A percentile compares a stretch with the other conserved stretches of the same genome.
Evolutionary conservation across 2,113 vertebrate genomes (phyloP).

Genomic region (Semicossyphus pulcher): DNA sequence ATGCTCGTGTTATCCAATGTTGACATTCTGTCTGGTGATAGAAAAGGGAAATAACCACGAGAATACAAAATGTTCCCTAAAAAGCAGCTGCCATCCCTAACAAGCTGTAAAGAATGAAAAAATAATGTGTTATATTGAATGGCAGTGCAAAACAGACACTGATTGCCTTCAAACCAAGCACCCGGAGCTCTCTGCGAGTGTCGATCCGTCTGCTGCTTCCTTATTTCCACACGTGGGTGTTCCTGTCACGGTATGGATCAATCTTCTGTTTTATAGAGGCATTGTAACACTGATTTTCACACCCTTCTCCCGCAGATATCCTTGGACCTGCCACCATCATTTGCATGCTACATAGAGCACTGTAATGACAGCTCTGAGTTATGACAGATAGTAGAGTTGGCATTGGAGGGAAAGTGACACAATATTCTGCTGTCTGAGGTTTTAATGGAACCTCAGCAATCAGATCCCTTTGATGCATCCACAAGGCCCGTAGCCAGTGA

Average conservation of each 20-base stretch:
- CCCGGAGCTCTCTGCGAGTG: background rate
- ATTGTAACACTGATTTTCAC: conserved; percentile 25
- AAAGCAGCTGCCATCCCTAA: background rate
- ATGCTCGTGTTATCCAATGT: too few species aligned
- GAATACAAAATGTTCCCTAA: background rate
- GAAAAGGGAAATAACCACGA: background rate
- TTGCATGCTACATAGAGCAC: conserved; percentile 47
- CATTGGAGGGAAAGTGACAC: conserved; percentile 64
- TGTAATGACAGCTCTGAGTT: conserved; percentile 65
- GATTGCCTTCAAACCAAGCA: conserved; percentile 4
- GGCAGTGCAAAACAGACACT: conserved; percentile 1
- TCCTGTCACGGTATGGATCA: conserved; percentile 34
- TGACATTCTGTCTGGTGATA: too few species aligned
- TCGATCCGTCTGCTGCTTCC: conserved; percentile 3
- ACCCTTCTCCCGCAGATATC: conserved; percentile 16
- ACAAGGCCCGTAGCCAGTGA: conserved; percentile 41
- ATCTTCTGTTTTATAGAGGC: conserved; percentile 21
- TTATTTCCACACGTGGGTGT: conserved; percentile 38
- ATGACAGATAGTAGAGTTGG: conserved; percentile 59
- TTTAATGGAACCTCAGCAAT: conserved; percentile 72
- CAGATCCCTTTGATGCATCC: conserved; percentile 58
- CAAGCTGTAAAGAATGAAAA: background rate
- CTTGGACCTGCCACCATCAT: conserved; percentile 38
- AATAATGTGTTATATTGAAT: background rate
- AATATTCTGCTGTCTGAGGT: conserved; percentile 60